phyloP scores from a whole-genome alignment of 2,797 vertebrate genomes.

The Picus viridis region DNA sequence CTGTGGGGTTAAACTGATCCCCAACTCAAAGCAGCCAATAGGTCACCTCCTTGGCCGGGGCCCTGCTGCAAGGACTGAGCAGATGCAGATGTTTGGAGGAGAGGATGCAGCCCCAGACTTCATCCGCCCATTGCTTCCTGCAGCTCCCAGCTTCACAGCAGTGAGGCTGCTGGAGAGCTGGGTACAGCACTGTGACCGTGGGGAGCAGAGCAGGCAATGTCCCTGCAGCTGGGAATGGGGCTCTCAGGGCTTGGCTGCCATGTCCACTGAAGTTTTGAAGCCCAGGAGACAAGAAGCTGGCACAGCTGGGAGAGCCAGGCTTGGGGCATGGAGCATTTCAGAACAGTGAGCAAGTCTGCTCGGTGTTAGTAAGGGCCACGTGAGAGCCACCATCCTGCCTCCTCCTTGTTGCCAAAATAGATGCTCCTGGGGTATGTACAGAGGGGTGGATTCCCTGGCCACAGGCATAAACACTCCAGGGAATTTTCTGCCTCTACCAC shows the following conservation, averaged over 20 bases:
- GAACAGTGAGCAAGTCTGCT: background rate
- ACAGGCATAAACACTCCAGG: background rate
- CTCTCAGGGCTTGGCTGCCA: background rate
- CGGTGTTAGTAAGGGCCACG: accelerated
- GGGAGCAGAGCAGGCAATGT: background rate
- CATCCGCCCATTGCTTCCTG: background rate
- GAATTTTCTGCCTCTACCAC: background rate
- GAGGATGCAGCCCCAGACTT: background rate
- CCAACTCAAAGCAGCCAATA: accelerated
- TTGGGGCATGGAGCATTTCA: background rate
- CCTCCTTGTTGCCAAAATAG: background rate
- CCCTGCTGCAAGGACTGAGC: background rate
- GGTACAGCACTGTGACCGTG: accelerated
- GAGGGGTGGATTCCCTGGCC: background rate
- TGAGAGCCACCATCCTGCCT: background rate
- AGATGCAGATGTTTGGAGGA: background rate
- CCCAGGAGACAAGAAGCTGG: accelerated
- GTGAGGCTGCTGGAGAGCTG: background rate
- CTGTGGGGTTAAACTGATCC: background rate
- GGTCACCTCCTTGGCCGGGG: background rate
- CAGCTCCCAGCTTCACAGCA: background rate
- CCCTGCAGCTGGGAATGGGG: background rate
- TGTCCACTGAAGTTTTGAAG: background rate
- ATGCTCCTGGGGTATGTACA: too few relatives aligned
- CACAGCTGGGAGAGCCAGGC: background rate